These are phyloP conservation scores for Drosophila nasuta DNA, from an alignment of 1,140 invertebrate genomes.

Conservation along the genomic window DNA sequence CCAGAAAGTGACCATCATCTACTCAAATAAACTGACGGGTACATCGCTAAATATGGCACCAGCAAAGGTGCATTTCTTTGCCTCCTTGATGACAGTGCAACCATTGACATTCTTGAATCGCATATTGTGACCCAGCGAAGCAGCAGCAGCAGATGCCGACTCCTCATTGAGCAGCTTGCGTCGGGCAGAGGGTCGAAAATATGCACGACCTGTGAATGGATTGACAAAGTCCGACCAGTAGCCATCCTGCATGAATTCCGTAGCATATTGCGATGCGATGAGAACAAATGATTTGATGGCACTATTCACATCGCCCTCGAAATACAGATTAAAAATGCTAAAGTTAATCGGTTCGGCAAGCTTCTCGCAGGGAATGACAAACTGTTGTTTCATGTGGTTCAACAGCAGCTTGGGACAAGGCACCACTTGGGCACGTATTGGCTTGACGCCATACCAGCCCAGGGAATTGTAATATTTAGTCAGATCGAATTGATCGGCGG, in stretches of 20 bases:
- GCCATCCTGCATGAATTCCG: constrained; percentile 45
- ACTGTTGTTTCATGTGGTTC: constrained; percentile 28
- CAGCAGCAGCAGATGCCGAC: no score
- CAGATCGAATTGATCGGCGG: constrained; percentile 33
- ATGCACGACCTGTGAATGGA: constrained; percentile 61
- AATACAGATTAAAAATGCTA: constrained; percentile 54
- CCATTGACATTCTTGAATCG: constrained; percentile 40
- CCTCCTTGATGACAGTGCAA: constrained; percentile 54
- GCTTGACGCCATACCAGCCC: constrained; percentile 5
- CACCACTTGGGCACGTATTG: constrained; percentile 10
- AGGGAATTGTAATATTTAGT: constrained; percentile 9
- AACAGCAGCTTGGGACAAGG: constrained; percentile 50
- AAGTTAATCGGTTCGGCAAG: constrained; percentile 39
- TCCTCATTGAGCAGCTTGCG: background rate
- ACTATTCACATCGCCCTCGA: constrained; percentile 34
- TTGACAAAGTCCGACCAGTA: constrained; percentile 73
- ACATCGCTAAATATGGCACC: constrained; percentile 63
- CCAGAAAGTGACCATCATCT: background rate
- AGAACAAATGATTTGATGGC: constrained; percentile 58
- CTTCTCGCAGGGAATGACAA: constrained; percentile 5
- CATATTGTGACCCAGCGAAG: constrained; percentile 35
- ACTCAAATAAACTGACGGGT: constrained; percentile 36
- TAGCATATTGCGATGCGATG: constrained; percentile 37
- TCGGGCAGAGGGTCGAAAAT: constrained; percentile 30
- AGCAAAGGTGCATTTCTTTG: constrained; percentile 39